Conservation (phyloP, 2,797 vertebrate species). For the Brachyrhaphis roseni region DNA sequence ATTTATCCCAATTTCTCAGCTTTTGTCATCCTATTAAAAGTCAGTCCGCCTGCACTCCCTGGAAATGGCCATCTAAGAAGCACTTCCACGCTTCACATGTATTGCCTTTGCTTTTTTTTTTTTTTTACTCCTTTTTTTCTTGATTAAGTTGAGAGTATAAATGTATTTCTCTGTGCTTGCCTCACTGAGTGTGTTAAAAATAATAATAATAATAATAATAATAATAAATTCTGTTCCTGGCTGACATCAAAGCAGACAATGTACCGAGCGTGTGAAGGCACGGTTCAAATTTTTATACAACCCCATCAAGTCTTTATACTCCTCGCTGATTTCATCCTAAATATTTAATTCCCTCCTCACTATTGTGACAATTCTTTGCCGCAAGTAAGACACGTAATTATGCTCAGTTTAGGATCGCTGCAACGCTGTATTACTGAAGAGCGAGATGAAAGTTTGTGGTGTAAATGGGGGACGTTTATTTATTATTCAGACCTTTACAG, state of each 20-base stretch:
- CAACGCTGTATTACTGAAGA: constrained; percentile 28
- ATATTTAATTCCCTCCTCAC: constrained; percentile 56
- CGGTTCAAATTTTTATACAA: constrained; percentile 41
- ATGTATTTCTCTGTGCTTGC: constrained; percentile 34
- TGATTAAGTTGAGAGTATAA: constrained; percentile 34
- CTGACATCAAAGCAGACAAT: constrained; percentile 29
- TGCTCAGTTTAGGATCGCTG: constrained; percentile 29
- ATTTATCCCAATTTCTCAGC: constrained; percentile 62
- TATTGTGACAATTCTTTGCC: constrained; percentile 34
- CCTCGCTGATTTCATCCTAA: constrained; percentile 46
- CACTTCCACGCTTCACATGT: constrained; percentile 55
- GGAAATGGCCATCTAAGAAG: constrained; percentile 51
- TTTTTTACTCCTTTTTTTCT: not conserved
- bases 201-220: not conserved
- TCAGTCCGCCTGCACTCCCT: constrained; percentile 47
- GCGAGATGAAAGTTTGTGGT: constrained; percentile 51
- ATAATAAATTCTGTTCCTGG: not conserved
- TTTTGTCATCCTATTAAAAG: constrained; percentile 62
- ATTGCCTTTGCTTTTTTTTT: constrained; percentile 31
- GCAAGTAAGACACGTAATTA: constrained; percentile 37
- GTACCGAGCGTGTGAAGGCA: constrained; percentile 23
- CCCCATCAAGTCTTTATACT: constrained; percentile 42
- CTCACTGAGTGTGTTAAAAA: not conserved
- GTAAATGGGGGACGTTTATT: constrained; percentile 57
- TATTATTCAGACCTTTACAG: constrained; percentile 54